Conservation (phyloP, 1,140 invertebrate genomes). For the Portunus trituberculatus region DNA sequence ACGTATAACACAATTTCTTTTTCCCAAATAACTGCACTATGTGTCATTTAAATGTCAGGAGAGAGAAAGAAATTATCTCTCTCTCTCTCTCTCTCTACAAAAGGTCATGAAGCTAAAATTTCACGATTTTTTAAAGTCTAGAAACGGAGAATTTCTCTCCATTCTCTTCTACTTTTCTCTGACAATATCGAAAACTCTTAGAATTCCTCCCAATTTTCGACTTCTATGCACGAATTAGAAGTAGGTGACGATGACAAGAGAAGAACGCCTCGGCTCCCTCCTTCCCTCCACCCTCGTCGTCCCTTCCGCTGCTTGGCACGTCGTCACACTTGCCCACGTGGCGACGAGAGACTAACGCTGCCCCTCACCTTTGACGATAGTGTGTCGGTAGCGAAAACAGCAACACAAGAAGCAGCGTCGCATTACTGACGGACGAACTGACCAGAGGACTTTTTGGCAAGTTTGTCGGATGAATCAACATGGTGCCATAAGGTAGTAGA, state of each 20-base stretch:
- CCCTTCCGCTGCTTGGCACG: not conserved
- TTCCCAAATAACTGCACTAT: too few species aligned
- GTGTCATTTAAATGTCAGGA: too few species aligned
- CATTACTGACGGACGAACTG: slow-evolving; percentile 26
- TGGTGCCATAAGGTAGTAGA: slow-evolving; percentile 65
- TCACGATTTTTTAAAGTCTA: too few species aligned
- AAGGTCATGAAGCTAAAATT: too few species aligned
- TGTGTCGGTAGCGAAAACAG: not conserved
- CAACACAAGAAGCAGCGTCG: not conserved
- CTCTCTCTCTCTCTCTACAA: too few species aligned
- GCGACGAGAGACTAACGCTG: not conserved
- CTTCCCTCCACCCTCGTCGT: not conserved
- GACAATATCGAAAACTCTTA: too few species aligned
- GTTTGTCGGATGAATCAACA: slow-evolving; percentile 68
- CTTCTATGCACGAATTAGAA: not conserved
- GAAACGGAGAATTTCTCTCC: too few species aligned
- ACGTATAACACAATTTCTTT: too few species aligned
- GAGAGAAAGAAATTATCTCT: too few species aligned
- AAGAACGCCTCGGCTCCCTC: not conserved
- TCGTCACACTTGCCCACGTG: not conserved
- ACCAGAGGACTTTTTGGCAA: slow-evolving; percentile 59
- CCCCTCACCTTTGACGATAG: not conserved
- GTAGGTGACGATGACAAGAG: too few species aligned
- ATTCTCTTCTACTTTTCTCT: too few species aligned
- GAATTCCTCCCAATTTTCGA: not conserved